Percentiles rank a stretch among this genome's conserved stretches.
Evolutionary conservation across 2,888 invertebrate species (phyloP).

Genomic region (Eupsilia transversa): DNA sequence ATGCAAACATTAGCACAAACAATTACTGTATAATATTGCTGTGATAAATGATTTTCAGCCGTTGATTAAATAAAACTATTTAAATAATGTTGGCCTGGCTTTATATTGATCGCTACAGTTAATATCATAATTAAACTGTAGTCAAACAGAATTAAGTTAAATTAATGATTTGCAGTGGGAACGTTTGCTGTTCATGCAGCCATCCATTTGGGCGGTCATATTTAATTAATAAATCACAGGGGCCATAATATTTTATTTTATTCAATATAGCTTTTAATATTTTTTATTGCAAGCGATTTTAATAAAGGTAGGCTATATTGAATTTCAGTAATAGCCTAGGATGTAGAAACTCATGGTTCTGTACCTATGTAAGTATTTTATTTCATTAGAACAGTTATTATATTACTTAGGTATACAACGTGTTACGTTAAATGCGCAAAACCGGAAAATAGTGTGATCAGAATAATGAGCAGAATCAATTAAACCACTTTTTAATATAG

Average conservation of each 20-base stretch:
- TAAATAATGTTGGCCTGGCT: conserved; percentile 24
- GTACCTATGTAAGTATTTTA: neutral
- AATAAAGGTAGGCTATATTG: too few relatives aligned
- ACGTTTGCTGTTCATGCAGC: conserved; percentile 13
- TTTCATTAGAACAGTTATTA: neutral
- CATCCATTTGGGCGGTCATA: conserved; percentile 21
- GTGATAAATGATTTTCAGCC: neutral
- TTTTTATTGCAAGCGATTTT: neutral
- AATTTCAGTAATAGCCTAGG: neutral
- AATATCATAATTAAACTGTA: conserved; percentile 41
- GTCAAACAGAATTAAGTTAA: conserved; percentile 41
- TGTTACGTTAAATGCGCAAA: too few relatives aligned
- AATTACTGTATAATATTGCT: neutral
- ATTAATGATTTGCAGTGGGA: conserved; percentile 40
- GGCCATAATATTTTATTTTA: neutral
- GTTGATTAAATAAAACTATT: conserved; percentile 41
- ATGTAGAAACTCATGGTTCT: neutral
- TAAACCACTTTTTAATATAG: too few relatives aligned
- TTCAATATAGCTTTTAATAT: neutral
- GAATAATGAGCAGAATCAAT: too few relatives aligned
- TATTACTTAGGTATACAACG: too few relatives aligned
- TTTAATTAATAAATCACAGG: conserved; percentile 41
- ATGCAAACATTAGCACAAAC: neutral
- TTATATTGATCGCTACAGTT: conserved; percentile 40
- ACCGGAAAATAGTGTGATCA: too few relatives aligned